Evolutionary conservation across 2,888 invertebrate genomes (phyloP), one percentile per base, ranked within the genome.

Genomic region (Agrochola lychnidis): DNA sequence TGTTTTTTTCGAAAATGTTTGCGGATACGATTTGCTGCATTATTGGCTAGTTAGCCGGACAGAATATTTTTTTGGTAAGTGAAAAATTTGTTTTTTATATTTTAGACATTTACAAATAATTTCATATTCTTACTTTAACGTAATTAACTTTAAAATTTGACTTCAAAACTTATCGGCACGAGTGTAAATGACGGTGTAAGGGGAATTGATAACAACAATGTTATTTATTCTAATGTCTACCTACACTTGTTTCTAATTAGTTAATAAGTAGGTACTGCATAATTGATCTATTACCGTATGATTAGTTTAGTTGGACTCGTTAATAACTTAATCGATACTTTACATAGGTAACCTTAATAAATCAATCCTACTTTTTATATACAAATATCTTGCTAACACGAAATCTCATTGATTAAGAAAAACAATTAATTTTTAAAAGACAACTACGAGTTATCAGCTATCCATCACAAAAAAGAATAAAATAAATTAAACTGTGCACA

Each of bases 41-140:
- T 79, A 77, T 86, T 78, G 86, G 89, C 85, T 88, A 85, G 73
- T 70, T 74, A 68, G 75, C 83, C 79, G 66, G 67, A 69, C 42
- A 36, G 64, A 67, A 78, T 61, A 74, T 69, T 67, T 69, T 84
- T 85, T 88, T 79, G 88, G 88, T 88, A 87, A 88, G 88, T 85
- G 2, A 66, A 68, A 75, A 70, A 2, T 10, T 5, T 40, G 0
- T 25, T 66, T 57, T 14, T 40, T 56, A 40, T 53, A 40, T 56
- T 59, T 51, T 30, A 2, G 12, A 12, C 2, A 45, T 40, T 56
- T 64, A 30, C 1, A 57, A 19, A 45, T 9, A 1, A n/a, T 25
- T 14, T 36, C 0, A 0, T 25, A 1, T n/a, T 22, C 51, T 62
- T 36, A n/a, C 14, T 53, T 30, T 25, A 25, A 36, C 14, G 1